These are phyloP conservation scores for Tichodroma muraria DNA, from an alignment of 2,113 vertebrate species.

Conservation along the genomic window DNA sequence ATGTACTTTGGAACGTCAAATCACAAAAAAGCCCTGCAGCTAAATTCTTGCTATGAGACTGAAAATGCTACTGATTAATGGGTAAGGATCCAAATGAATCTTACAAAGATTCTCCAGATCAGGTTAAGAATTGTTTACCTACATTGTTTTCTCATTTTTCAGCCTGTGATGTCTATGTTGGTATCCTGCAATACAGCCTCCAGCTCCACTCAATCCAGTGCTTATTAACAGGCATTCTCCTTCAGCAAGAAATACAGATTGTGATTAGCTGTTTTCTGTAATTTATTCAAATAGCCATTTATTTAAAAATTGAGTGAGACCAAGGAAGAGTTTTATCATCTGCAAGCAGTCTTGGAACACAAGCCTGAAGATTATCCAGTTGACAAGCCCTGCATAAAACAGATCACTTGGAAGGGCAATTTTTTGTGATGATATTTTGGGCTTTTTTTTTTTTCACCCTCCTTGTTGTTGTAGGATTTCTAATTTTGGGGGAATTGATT, in stretches of 20 bases:
- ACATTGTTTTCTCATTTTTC: background rate
- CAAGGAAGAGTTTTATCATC: background rate
- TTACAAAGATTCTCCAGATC: background rate
- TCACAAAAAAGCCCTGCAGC: background rate
- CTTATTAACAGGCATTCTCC: background rate
- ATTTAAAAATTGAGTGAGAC: background rate
- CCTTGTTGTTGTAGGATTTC: background rate
- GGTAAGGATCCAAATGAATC: background rate
- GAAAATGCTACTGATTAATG: background rate
- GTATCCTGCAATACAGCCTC: background rate
- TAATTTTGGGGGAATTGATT: background rate
- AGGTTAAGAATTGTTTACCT: background rate
- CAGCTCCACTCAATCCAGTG: background rate
- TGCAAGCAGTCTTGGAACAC: slow-evolving; percentile 11
- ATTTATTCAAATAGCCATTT: background rate
- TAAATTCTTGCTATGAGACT: background rate
- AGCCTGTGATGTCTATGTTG: background rate
- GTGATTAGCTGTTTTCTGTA: background rate
- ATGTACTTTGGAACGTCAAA: background rate
- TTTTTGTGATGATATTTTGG: too few species aligned
- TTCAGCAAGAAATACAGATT: background rate
- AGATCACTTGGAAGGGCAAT: background rate
- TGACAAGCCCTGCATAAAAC: background rate
- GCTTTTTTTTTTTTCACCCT: rapidly evolving
- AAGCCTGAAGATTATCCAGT: background rate